phyloP scores from a whole-genome alignment of 2,888 invertebrate genomes.

The Ochropleura plecta region DNA sequence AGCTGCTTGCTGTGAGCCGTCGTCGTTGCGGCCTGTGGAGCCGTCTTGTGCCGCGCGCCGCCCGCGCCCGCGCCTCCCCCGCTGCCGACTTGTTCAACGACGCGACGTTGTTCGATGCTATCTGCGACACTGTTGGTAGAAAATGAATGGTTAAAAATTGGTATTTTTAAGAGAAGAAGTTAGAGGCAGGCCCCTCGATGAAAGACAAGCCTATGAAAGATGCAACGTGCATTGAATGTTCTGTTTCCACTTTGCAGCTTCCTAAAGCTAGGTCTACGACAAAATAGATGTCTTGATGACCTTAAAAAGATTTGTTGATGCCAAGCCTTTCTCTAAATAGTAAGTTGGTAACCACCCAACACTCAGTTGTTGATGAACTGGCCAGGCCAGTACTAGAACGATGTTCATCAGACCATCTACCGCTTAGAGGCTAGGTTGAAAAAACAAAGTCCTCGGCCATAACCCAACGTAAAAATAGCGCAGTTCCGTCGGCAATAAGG shows the following conservation, averaged over 20 bases:
- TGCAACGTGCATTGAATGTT: background rate
- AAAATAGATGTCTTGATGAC: background rate
- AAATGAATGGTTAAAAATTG: constrained; percentile 7
- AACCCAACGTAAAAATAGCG: background rate
- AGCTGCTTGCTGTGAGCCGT: constrained; percentile 95
- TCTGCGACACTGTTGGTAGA: constrained; percentile 85
- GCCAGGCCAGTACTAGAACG: background rate
- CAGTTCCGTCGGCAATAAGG: background rate
- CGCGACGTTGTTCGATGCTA: constrained; percentile 83
- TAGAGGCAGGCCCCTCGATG: too few species aligned
- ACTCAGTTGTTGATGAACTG: background rate
- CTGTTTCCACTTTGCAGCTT: background rate
- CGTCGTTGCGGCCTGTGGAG: constrained; percentile 91
- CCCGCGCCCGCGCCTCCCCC: constrained; percentile 82
- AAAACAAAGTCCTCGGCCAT: background rate
- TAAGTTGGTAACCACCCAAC: background rate
- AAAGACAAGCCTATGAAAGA: background rate
- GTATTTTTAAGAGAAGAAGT: background rate
- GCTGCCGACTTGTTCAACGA: constrained; percentile 73
- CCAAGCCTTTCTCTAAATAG: background rate
- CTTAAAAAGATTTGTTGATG: background rate
- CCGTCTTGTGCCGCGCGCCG: constrained; percentile 87
- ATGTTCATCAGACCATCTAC: background rate
- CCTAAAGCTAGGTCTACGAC: background rate
- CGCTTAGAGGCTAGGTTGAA: background rate